Conservation (phyloP, 1,140 invertebrate genomes). For the Adelges cooleyi region DNA sequence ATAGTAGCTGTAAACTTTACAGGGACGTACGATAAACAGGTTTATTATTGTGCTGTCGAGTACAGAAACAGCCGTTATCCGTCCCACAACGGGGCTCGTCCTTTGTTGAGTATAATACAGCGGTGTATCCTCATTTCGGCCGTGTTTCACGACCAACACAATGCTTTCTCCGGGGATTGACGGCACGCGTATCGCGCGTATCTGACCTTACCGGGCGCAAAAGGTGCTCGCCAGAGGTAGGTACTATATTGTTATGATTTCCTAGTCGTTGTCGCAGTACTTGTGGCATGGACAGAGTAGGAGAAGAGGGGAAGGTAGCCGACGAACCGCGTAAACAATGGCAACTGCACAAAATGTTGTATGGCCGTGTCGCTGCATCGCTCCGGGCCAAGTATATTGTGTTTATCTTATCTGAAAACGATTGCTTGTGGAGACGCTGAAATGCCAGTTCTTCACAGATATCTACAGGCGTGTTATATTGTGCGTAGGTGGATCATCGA, state of each 20-base stretch:
- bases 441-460: slow-evolving; percentile 11
- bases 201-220: slow-evolving; percentile 1
- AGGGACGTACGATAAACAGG: too few relatives aligned
- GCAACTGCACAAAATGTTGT: slow-evolving; percentile 21
- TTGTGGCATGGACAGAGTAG: too few relatives aligned
- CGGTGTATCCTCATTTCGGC: not conserved
- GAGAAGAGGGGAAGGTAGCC: too few relatives aligned
- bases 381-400: not conserved
- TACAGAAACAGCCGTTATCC: not conserved
- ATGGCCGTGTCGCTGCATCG: not conserved
- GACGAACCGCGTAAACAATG: slow-evolving; percentile 11
- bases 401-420: slow-evolving; percentile 3
- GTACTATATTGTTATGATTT: too few relatives aligned
- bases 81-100: not conserved
- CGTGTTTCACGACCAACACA: not conserved
- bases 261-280: not conserved
- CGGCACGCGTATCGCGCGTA: not conserved
- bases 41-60: not conserved
- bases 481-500: too few relatives aligned
- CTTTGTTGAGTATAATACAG: not conserved
- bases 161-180: not conserved
- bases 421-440: slow-evolving; percentile 6
- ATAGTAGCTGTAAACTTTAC: too few relatives aligned
- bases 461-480: too few relatives aligned
- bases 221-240: too few relatives aligned